These are phyloP conservation scores for Anoplophora glabripennis DNA, from an alignment of 1,140 invertebrate genomes.

Conservation along the genomic window DNA sequence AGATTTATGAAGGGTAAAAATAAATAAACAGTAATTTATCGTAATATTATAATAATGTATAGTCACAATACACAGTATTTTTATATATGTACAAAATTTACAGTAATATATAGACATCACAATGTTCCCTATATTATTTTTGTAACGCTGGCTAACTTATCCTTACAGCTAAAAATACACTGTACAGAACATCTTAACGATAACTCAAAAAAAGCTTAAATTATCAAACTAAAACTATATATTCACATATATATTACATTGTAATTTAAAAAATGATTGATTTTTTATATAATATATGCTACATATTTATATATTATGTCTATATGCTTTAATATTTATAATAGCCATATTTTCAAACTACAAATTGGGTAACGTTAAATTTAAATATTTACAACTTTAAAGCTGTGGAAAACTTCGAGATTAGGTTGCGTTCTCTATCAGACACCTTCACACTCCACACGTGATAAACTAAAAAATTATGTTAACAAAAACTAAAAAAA, in stretches of 20 bases:
- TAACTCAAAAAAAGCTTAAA: slow-evolving; percentile 44
- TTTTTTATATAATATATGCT: slow-evolving; percentile 44
- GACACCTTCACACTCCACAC: slow-evolving; percentile 22
- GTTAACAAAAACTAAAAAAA: slow-evolving; percentile 28
- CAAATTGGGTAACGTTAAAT: slow-evolving; percentile 42
- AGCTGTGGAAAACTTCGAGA: slow-evolving; percentile 22
- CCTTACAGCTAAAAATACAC: slow-evolving; percentile 48
- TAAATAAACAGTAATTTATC: slow-evolving; percentile 32
- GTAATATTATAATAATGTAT: slow-evolving; percentile 53
- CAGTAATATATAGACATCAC: slow-evolving; percentile 52
- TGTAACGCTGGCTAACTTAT: slow-evolving; percentile 47
- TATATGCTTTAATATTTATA: slow-evolving; percentile 41
- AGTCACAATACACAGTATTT: slow-evolving; percentile 52
- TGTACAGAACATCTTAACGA: slow-evolving; percentile 49
- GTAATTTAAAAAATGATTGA: slow-evolving; percentile 47
- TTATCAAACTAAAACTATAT: slow-evolving; percentile 45
- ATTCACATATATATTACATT: slow-evolving; percentile 49
- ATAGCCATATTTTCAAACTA: slow-evolving; percentile 44
- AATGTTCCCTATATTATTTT: slow-evolving; percentile 51
- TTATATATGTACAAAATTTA: slow-evolving; percentile 52
- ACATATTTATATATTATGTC: slow-evolving; percentile 45
- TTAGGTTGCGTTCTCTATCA: slow-evolving; percentile 19
- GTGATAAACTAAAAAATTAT: slow-evolving; percentile 31
- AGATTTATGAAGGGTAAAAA: slow-evolving; percentile 6
- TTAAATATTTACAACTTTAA: slow-evolving; percentile 30